Evolutionary conservation across 1,140 invertebrate genomes (phyloP).

Genomic region (Lepeophtheirus salmonis): DNA sequence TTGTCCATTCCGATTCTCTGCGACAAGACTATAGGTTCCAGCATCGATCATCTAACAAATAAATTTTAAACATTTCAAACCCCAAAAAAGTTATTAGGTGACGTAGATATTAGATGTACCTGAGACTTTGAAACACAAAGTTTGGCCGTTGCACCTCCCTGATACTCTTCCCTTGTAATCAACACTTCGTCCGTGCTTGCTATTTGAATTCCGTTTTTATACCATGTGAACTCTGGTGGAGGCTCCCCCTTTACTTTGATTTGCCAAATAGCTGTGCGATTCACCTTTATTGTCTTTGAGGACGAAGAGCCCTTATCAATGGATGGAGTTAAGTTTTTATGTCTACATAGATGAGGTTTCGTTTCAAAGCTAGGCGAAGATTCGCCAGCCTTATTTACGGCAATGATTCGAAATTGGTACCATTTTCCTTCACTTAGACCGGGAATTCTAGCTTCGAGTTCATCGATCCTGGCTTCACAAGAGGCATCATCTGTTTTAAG

Average conservation of each 20-base stretch:
- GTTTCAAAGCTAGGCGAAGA: conserved; percentile 72
- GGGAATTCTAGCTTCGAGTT: conserved; percentile 57
- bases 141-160: conserved; percentile 13
- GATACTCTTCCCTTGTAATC: conserved; percentile 7
- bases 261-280: conserved; percentile 26
- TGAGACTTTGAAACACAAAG: conserved; percentile 2
- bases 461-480: conserved; percentile 13
- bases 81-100: not conserved
- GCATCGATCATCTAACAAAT: conserved; percentile 14
- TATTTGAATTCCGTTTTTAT: conserved; percentile 2
- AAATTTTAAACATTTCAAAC: not conserved
- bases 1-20: conserved; percentile 6
- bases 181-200: not conserved
- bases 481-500: conserved; percentile 7
- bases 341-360: conserved; percentile 67
- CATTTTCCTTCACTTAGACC: conserved; percentile 73
- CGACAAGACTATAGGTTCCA: conserved; percentile 9
- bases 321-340: conserved; percentile 39
- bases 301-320: conserved; percentile 10
- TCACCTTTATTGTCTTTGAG: conserved; percentile 13
- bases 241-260: conserved; percentile 87
- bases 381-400: conserved; percentile 82
- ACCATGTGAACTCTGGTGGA: conserved; percentile 74
- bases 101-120: not conserved
- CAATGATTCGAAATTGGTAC: conserved; percentile 78